phyloP scores from a whole-genome alignment of 2,113 vertebrate genomes.

The Mugil cephalus region DNA sequence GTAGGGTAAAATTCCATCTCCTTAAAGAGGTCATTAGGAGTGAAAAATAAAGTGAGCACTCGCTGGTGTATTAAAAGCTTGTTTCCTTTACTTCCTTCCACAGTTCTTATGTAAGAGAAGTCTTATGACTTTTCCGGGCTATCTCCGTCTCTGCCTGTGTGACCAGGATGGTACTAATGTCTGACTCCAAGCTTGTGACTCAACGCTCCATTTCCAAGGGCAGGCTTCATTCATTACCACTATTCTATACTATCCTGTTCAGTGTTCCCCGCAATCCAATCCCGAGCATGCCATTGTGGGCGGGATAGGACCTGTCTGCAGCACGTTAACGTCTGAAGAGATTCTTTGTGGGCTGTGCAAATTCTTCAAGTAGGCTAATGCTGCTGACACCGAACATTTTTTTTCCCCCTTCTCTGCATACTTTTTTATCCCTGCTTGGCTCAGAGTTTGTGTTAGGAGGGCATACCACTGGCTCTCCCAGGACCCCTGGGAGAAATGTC shows the following conservation, averaged over 20 bases:
- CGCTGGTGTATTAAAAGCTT: slow-evolving; percentile 57
- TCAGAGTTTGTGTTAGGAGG: slow-evolving; percentile 62
- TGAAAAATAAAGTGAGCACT: slow-evolving; percentile 49
- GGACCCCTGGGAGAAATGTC: slow-evolving; percentile 66
- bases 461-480: slow-evolving; percentile 65
- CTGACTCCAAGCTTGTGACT: slow-evolving; percentile 62
- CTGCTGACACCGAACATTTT: slow-evolving; percentile 72
- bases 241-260: slow-evolving; percentile 30
- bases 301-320: slow-evolving; percentile 60
- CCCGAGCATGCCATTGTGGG: slow-evolving; percentile 51
- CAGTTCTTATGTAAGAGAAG: slow-evolving; percentile 65
- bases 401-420: slow-evolving; percentile 53
- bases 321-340: slow-evolving; percentile 51
- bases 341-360: slow-evolving; percentile 54
- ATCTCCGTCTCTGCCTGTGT: slow-evolving; percentile 46
- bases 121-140: slow-evolving; percentile 68
- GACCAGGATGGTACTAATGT: slow-evolving; percentile 50
- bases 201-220: slow-evolving; percentile 43
- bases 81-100: slow-evolving; percentile 53
- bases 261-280: slow-evolving; percentile 39
- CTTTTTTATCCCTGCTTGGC: slow-evolving; percentile 57
- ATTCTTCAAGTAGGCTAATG: slow-evolving; percentile 61
- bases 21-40: slow-evolving; percentile 27
- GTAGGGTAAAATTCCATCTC: slow-evolving; percentile 40
- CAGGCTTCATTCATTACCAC: slow-evolving; percentile 47